A percentile compares a stretch with the other conserved stretches of the same genome.
Evolutionary conservation across 2,797 vertebrate genomes (phyloP).

Genomic region (Cichlasoma orientale): DNA sequence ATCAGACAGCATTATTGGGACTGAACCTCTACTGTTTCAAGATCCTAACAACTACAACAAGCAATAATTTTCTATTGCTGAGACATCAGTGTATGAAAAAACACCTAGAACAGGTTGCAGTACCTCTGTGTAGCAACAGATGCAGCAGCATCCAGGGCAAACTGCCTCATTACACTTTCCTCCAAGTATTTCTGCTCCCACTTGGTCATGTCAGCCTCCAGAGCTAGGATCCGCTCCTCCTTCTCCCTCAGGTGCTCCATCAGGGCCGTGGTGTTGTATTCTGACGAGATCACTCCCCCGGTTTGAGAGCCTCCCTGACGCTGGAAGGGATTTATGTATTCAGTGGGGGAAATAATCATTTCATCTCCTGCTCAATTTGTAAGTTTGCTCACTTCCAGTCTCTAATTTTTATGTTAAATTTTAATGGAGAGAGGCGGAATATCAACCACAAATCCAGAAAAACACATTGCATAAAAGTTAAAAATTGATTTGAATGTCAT

Average conservation of each 20-base stretch:
- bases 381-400: too few species aligned
- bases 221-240: constrained; percentile 94
- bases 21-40: not conserved
- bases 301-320: constrained; percentile 88
- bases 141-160: constrained; percentile 94
- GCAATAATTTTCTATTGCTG: not conserved
- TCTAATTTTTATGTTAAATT: too few species aligned
- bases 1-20: too few species aligned
- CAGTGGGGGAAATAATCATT: too few species aligned
- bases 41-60: not conserved
- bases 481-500: too few species aligned
- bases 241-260: constrained; percentile 98
- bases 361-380: too few species aligned
- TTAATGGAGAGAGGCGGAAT: too few species aligned
- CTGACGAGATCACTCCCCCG: constrained; percentile 60
- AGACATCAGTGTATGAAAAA: not conserved
- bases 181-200: constrained; percentile 99
- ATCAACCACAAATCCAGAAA: too few species aligned
- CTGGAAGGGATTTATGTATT: constrained; percentile 62
- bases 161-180: constrained; percentile 98
- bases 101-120: not conserved
- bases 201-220: constrained; percentile 99
- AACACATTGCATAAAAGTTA: too few species aligned
- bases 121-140: constrained; percentile 96
- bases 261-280: constrained; percentile 88